Conservation (phyloP, 2,888 invertebrate genomes). For the Idaea dimidiata region DNA sequence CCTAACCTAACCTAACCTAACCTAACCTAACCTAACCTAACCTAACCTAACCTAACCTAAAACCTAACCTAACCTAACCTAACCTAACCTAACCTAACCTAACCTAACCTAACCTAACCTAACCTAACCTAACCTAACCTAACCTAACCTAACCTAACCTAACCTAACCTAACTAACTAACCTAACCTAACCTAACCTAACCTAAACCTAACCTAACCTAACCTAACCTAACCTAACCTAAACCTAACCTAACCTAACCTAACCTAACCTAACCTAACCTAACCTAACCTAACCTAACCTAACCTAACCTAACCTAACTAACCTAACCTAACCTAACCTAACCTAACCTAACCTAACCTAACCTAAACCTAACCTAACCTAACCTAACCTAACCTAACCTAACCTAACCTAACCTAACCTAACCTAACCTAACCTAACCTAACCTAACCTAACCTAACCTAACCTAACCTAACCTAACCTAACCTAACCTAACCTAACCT, state of each 20-base stretch:
- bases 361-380: conserved; percentile 29
- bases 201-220: conserved; percentile 31
- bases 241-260: conserved; percentile 33
- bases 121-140: conserved; percentile 28
- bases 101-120: conserved; percentile 30
- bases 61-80: conserved; percentile 25
- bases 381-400: conserved; percentile 27
- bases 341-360: conserved; percentile 31
- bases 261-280: conserved; percentile 28
- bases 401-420: conserved; percentile 29
- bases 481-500: conserved; percentile 30
- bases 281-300: conserved; percentile 29
- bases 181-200: conserved; percentile 27
- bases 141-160: conserved; percentile 29
- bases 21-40: conserved; percentile 27
- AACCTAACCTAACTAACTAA: conserved; percentile 27
- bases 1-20: conserved; percentile 29
- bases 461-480: conserved; percentile 24
- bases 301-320: conserved; percentile 33
- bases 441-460: conserved; percentile 28
- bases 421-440: conserved; percentile 29
- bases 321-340: conserved; percentile 32
- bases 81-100: conserved; percentile 27
- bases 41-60: conserved; percentile 26
- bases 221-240: conserved; percentile 34